Percentiles rank a stretch among this genome's conserved stretches.
Evolutionary conservation across 2,113 vertebrate species (phyloP).

Genomic region (Cnemophilus loriae): DNA sequence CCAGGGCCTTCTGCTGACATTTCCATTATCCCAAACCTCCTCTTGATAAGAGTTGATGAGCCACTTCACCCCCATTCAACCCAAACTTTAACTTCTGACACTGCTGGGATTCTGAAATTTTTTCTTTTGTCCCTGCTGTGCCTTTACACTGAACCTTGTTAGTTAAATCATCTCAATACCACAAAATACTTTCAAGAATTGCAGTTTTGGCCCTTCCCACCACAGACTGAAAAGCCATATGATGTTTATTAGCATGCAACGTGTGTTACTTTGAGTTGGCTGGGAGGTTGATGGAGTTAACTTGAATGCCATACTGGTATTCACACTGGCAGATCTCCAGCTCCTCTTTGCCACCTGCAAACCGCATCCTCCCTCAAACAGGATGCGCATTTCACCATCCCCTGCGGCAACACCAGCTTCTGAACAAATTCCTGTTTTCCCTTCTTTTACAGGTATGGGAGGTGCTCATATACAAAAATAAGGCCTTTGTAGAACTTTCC

Average conservation of each 20-base stretch:
- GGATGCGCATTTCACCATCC: conserved; percentile 12
- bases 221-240: background rate
- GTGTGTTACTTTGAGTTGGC: background rate
- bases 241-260: conserved; percentile 46
- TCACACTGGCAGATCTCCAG: background rate
- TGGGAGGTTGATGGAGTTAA: background rate
- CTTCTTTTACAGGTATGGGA: background rate
- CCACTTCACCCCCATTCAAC: background rate
- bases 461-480: background rate
- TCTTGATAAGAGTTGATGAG: background rate
- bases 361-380: background rate
- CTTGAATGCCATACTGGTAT: background rate
- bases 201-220: background rate
- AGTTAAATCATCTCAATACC: background rate
- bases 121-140: background rate
- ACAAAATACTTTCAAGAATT: background rate
- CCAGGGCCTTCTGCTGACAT: background rate
- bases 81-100: background rate
- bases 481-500: background rate
- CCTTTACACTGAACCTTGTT: background rate
- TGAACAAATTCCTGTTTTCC: background rate
- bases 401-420: background rate
- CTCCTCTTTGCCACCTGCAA: conserved; percentile 17
- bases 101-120: background rate
- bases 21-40: background rate